Evolutionary conservation across 2,797 vertebrate genomes (phyloP), one percentile per base, ranked within the genome.

Genomic region (Acipenser ruthenus): DNA sequence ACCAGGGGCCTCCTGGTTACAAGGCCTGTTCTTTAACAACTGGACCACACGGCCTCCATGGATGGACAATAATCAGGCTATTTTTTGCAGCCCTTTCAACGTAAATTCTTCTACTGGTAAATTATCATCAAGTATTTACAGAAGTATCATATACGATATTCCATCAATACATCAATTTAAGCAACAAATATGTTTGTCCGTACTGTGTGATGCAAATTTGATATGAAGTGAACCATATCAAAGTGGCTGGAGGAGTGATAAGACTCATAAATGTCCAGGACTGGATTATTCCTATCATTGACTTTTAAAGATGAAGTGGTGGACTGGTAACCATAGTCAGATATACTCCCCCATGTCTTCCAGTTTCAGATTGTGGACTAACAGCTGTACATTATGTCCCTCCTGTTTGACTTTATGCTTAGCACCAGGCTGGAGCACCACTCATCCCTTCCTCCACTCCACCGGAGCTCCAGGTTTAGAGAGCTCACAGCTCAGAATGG

Each of bases 301-400:
- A 88, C 76, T 69, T 79, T 80, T 68, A 87, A 71, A 11, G 0
- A 71, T 56, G 85, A 84, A 12, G 78, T 78, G 13, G 78, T 86
- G 61, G 76, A 76, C 52, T 71, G 67, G 0, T 81, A 74, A 37
- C 81, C 83, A 2, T 76, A 8, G 3, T 71, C 81, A 87, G 52
- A 72, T 77, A 2, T 86, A 86, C 7, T 78, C 77, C 18, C 67
- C 63, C 63, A 48, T 49, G 10, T 86, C 84, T 0, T 67, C 0
- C 0, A 67, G 0, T 50, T 67, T 70, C 10, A 74, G 66, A 0
- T 81, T 72, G 50, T 69, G 74, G 50, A 87, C 83, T 1, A 82
- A 56, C 10, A 69, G 50, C 51, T 52, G 51, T 12, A 53, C 67
- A 12, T 5, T 8, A 47, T 10, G 1, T 13, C 67, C 67, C 11